phyloP scores from a whole-genome alignment of 2,888 invertebrate genomes.

The Caradrina kadenii region DNA sequence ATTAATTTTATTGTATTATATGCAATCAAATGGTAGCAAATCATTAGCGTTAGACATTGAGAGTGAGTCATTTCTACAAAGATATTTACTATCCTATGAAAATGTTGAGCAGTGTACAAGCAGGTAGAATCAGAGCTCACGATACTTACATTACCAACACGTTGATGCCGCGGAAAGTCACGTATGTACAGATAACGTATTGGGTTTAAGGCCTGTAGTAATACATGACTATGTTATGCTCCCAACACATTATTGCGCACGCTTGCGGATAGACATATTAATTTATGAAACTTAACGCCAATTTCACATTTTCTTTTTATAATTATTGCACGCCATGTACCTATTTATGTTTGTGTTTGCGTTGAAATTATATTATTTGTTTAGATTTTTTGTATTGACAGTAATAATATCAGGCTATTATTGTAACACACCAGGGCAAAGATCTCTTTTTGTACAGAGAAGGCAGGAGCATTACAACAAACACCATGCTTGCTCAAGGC shows the following conservation, averaged over 20 bases:
- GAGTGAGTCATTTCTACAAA: not conserved
- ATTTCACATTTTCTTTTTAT: conserved; percentile 12
- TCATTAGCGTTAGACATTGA: not conserved
- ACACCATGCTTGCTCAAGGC: too few species aligned
- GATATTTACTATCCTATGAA: conserved; percentile 6
- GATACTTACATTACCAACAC: conserved; percentile 20
- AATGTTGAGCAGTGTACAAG: conserved; percentile 29
- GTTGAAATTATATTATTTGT: not conserved
- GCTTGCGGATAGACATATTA: conserved; percentile 1
- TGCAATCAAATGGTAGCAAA: not conserved
- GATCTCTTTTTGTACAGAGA: too few species aligned
- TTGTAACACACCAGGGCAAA: too few species aligned
- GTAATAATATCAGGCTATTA: too few species aligned
- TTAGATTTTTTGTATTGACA: not conserved
- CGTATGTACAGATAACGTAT: conserved; percentile 57
- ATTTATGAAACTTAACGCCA: conserved; percentile 3
- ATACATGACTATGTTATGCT: conserved; percentile 15
- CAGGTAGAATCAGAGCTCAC: conserved; percentile 37
- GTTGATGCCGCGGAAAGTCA: conserved; percentile 49
- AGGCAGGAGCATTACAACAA: too few species aligned
- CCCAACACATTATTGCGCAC: conserved; percentile 22
- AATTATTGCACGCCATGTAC: not conserved
- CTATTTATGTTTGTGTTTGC: conserved; percentile 10
- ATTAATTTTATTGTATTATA: too few species aligned
- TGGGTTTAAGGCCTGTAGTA: conserved; percentile 46